Evolutionary conservation across 1,140 invertebrate genomes (phyloP).

Genomic region (Teleopsis dalmanni): DNA sequence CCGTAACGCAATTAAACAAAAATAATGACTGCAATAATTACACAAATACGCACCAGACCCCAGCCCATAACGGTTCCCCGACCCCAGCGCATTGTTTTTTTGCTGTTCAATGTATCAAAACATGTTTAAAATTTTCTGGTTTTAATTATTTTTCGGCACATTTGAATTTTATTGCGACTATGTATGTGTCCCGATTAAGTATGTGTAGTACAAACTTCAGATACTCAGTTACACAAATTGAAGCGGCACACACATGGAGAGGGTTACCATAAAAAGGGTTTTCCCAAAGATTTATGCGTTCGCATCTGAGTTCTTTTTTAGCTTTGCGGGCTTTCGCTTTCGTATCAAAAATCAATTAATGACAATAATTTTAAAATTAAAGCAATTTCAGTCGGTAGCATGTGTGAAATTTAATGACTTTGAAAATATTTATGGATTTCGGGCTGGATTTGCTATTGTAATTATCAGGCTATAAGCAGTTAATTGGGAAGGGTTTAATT

Average conservation of each 20-base stretch:
- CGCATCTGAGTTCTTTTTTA: neutral
- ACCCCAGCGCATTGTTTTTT: no score
- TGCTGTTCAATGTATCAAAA: conserved; percentile 6
- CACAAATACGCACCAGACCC: neutral
- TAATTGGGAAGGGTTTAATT: neutral
- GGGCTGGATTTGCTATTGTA: conserved; percentile 2
- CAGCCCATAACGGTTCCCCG: neutral
- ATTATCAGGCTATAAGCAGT: conserved; percentile 3
- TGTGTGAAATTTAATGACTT: conserved; percentile 9
- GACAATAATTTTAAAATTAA: conserved; percentile 11
- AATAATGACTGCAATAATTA: neutral
- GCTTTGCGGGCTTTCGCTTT: neutral
- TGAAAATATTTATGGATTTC: conserved; percentile 8
- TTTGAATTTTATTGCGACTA: conserved; percentile 13
- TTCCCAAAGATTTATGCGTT: conserved; percentile 5
- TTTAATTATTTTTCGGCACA: conserved; percentile 13
- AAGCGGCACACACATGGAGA: neutral
- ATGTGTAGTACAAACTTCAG: neutral
- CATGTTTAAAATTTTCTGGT: conserved; percentile 5
- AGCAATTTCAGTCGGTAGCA: conserved; percentile 1
- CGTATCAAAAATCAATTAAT: conserved; percentile 12
- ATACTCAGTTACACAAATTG: neutral
- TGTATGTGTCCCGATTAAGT: no score
- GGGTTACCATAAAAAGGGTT: conserved; percentile 1
- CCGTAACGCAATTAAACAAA: conserved; percentile 9